Percentiles rank a stretch among this genome's conserved stretches.
phyloP scores from a whole-genome alignment of 1,140 invertebrate genomes.

The Drosophila ercepeae region DNA sequence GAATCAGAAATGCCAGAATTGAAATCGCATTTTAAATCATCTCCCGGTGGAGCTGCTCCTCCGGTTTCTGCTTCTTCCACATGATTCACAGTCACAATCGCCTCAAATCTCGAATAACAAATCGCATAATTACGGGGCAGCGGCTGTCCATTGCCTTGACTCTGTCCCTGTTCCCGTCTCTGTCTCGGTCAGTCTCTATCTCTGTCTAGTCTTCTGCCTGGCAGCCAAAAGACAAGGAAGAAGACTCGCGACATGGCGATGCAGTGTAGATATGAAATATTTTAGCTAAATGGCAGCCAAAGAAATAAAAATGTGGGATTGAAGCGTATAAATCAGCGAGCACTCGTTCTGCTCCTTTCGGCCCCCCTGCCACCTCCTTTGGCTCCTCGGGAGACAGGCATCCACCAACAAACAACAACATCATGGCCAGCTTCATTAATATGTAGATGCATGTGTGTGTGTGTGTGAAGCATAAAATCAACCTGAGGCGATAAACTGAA shows the following conservation, averaged over 20 bases:
- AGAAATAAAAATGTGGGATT: constrained; percentile 83
- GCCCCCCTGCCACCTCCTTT: constrained; percentile 8
- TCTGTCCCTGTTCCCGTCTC: constrained; percentile 22
- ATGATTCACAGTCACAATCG: constrained; percentile 83
- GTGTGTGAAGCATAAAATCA: constrained; percentile 69
- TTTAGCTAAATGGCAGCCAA: constrained; percentile 82
- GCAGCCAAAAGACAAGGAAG: constrained; percentile 46
- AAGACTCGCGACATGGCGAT: constrained; percentile 52
- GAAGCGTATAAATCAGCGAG: constrained; percentile 83
- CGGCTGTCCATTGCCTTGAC: constrained; percentile 59
- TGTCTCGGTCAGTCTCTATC: constrained; percentile 1
- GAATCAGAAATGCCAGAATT: constrained; percentile 84
- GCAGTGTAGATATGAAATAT: constrained; percentile 80
- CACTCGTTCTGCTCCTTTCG: constrained; percentile 1
- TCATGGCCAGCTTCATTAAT: constrained; percentile 54
- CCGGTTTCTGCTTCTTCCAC: constrained; percentile 26
- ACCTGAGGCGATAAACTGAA: constrained; percentile 77
- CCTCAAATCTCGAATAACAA: constrained; percentile 84
- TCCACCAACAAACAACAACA: constrained; percentile 1
- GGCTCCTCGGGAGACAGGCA: constrained; percentile 10
- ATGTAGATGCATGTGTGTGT: constrained; percentile 42
- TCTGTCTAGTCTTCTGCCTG: constrained; percentile 30
- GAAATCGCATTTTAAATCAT: constrained; percentile 84
- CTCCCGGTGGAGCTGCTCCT: constrained; percentile 40
- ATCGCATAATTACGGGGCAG: constrained; percentile 84